phyloP scores from a whole-genome alignment of 2,113 vertebrate species.

The Fregetta grallaria region DNA sequence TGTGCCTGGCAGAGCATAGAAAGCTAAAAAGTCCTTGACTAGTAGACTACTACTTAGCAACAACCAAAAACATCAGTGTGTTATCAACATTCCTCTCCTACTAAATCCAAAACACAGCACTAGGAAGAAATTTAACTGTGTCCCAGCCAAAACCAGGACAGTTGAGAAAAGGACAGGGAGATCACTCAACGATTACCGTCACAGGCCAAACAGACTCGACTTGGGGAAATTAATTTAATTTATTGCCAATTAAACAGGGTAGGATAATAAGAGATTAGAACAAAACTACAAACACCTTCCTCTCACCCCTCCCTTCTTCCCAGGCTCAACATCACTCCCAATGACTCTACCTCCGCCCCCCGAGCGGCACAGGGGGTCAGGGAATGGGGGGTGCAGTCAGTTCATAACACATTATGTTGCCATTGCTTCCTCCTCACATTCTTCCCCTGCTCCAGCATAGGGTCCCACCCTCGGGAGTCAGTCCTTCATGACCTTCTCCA shows the following conservation, averaged over 20 bases:
- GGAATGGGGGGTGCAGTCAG: background rate
- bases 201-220: background rate
- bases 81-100: no score
- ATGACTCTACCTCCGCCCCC: background rate
- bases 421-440: background rate
- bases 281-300: background rate
- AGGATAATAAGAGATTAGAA: background rate
- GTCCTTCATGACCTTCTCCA: background rate
- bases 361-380: rapidly evolving
- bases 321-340: background rate
- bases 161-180: background rate
- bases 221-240: background rate
- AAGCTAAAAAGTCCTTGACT: no score
- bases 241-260: background rate
- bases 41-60: no score
- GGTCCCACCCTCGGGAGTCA: background rate
- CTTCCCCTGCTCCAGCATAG: background rate
- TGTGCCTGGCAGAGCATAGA: no score
- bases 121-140: no score
- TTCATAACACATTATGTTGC: background rate
- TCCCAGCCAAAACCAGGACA: no score
- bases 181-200: background rate
- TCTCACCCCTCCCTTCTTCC: background rate
- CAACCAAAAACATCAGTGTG: no score
- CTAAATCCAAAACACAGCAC: no score